These are phyloP conservation scores for Mandrillus leucophaeus DNA, from an alignment of 2,113 vertebrate genomes.

Conservation along the genomic window DNA sequence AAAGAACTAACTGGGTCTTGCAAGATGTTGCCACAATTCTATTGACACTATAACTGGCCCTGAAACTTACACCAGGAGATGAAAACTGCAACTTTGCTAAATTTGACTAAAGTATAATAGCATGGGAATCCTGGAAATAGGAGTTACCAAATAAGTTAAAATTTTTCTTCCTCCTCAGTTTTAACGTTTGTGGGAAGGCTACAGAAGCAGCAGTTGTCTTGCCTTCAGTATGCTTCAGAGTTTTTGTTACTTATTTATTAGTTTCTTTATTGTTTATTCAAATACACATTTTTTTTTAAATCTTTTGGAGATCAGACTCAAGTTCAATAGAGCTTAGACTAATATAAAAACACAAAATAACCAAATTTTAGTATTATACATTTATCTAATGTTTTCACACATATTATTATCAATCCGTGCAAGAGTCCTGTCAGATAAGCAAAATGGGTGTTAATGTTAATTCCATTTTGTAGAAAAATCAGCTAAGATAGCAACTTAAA, in stretches of 20 bases:
- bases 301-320: not conserved
- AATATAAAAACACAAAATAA: not conserved
- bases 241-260: not conserved
- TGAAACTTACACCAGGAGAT: not conserved
- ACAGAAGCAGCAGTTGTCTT: not conserved
- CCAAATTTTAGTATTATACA: not conserved
- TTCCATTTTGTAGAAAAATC: not conserved
- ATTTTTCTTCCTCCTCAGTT: not conserved
- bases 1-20: not conserved
- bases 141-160: not conserved
- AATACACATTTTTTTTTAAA: not conserved
- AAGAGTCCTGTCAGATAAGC: not conserved
- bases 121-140: not conserved
- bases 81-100: not conserved
- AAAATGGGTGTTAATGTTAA: not conserved
- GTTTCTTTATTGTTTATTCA: not conserved
- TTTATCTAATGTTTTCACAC: not conserved
- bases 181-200: not conserved
- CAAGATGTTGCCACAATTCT: not conserved
- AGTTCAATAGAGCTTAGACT: not conserved
- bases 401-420: not conserved
- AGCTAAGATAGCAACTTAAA: not conserved
- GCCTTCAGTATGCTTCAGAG: not conserved
- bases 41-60: not conserved
- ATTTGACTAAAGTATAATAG: not conserved